These are phyloP conservation scores for Homarus gammarus DNA, from an alignment of 2,888 invertebrate genomes.

Conservation along the genomic window DNA sequence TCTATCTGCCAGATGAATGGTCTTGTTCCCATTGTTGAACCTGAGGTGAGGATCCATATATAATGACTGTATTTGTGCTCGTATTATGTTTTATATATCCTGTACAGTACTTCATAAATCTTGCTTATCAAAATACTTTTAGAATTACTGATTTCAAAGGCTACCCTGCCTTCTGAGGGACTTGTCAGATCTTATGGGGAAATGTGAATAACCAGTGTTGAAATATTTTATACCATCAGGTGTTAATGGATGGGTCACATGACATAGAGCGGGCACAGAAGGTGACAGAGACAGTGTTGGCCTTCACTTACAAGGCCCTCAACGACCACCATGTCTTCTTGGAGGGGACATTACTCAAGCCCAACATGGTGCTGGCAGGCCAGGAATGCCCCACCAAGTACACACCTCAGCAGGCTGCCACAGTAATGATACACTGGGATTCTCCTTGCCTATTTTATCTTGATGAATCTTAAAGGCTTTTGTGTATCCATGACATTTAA, in stretches of 20 bases:
- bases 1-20: slow-evolving; percentile 97
- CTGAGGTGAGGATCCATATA: slow-evolving; percentile 84
- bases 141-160: no score
- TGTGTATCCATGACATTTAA: no score
- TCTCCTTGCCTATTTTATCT: no score
- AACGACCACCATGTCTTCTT: slow-evolving; percentile 98
- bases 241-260: slow-evolving; percentile 98
- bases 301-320: slow-evolving; percentile 97
- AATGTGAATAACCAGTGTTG: no score
- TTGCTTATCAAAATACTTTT: no score
- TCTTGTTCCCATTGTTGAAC: slow-evolving; percentile 99
- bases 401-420: slow-evolving; percentile 91
- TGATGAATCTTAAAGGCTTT: no score
- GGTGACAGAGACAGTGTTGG: slow-evolving; percentile 96
- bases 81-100: no score
- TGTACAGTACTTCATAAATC: not conserved
- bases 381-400: slow-evolving; percentile 88
- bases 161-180: not conserved
- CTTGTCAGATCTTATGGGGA: no score
- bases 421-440: no score
- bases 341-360: slow-evolving; percentile 98
- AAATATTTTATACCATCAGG: no score
- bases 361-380: slow-evolving; percentile 98
- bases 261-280: slow-evolving; percentile 94
- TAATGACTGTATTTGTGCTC: no score